Evolutionary conservation across 2,113 vertebrate species (phyloP).

Genomic region (Mirza zaza): DNA sequence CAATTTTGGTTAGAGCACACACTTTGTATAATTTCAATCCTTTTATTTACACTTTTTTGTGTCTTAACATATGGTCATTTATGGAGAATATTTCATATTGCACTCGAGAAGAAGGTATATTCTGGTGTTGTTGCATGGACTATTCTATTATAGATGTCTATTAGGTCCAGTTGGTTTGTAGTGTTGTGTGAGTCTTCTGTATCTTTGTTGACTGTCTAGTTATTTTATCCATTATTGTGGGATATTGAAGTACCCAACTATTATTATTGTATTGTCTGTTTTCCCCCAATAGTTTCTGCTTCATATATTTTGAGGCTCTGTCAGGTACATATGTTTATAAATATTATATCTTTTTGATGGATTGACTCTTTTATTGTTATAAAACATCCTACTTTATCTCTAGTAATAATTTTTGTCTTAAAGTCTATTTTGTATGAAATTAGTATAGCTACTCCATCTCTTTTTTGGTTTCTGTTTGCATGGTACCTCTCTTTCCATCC

Average conservation of each 20-base stretch:
- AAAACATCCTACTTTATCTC: neutral
- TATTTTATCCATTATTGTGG: neutral
- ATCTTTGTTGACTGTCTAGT: neutral
- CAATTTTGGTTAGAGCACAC: too few relatives aligned
- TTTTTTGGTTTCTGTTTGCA: neutral
- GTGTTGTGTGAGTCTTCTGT: too few relatives aligned
- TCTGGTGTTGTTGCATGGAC: too few relatives aligned
- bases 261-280: neutral
- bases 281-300: neutral
- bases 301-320: neutral
- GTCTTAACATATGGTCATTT: too few relatives aligned
- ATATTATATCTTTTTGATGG: neutral
- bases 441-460: neutral
- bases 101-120: too few relatives aligned
- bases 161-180: too few relatives aligned
- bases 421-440: neutral
- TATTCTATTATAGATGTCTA: too few relatives aligned
- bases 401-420: neutral
- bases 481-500: neutral
- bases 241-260: neutral
- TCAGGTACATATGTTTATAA: neutral
- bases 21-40: too few relatives aligned
- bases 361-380: neutral
- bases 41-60: neutral
- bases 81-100: too few relatives aligned